Conservation (phyloP, 2,113 vertebrate species). For the Phrynosoma platyrhinos region DNA sequence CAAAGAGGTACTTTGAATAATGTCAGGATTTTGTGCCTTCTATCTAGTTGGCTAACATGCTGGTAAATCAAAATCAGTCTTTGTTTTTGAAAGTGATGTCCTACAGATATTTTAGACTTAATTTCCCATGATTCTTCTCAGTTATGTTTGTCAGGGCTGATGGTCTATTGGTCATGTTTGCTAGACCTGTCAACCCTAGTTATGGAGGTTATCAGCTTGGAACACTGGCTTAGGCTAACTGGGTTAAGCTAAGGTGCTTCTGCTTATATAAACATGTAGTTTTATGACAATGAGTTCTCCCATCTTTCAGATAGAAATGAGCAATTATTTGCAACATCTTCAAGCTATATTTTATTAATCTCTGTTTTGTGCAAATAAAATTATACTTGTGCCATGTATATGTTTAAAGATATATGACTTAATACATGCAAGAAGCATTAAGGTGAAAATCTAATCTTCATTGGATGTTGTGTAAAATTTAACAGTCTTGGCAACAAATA, state of each 20-base stretch:
- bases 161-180: too few relatives aligned
- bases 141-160: too few relatives aligned
- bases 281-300: background rate
- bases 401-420: constrained; percentile 52
- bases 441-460: constrained; percentile 67
- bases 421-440: constrained; percentile 58
- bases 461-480: constrained; percentile 66
- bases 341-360: constrained; percentile 47
- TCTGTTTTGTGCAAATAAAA: constrained; percentile 23
- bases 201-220: too few relatives aligned
- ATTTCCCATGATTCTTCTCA: too few relatives aligned
- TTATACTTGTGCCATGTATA: constrained; percentile 26
- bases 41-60: background rate
- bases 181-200: too few relatives aligned
- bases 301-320: background rate
- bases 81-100: too few relatives aligned
- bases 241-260: background rate
- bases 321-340: constrained; percentile 26
- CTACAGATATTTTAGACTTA: too few relatives aligned
- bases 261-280: background rate
- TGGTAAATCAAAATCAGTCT: background rate
- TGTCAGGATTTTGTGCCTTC: background rate
- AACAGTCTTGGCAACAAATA: constrained; percentile 52
- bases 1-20: background rate
- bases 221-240: background rate